Conservation (phyloP, 1,140 invertebrate species). For the Antheraea pernyi region DNA sequence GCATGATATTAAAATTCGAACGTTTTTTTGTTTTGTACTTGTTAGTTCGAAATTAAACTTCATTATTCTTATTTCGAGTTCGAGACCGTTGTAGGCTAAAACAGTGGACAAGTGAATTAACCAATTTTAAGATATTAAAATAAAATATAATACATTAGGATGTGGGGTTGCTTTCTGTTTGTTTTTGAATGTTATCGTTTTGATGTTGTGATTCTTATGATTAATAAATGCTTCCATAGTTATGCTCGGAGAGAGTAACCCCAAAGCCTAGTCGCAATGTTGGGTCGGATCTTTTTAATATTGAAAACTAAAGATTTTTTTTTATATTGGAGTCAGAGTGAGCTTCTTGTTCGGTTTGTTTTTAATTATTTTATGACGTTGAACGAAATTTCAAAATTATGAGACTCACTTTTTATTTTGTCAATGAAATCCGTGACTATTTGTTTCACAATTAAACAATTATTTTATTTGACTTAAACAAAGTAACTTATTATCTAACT, state of each 20-base stretch:
- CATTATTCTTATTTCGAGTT: not conserved
- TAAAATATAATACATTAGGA: conserved; percentile 65
- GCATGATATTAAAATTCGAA: no score
- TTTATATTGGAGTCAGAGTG: no score
- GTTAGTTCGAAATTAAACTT: not conserved
- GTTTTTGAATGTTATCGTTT: conserved; percentile 36
- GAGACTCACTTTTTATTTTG: no score
- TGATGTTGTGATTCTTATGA: conserved; percentile 36
- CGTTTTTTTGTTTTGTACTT: not conserved
- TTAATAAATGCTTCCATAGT: conserved; percentile 15
- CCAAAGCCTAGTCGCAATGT: conserved; percentile 68
- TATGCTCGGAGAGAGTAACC: conserved; percentile 57
- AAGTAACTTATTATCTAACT: no score
- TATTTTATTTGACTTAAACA: no score
- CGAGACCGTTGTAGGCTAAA: not conserved
- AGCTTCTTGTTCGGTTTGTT: no score
- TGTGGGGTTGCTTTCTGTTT: conserved; percentile 65
- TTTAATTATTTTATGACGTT: no score
- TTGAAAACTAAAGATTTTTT: conserved; percentile 3
- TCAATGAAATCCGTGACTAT: no score
- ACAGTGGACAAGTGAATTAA: conserved; percentile 58
- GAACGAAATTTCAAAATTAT: no score
- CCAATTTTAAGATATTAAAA: conserved; percentile 74
- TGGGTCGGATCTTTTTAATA: conserved; percentile 61
- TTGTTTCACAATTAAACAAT: no score